Evolutionary conservation across 2,888 invertebrate species (phyloP).

Genomic region (Oscheius sp.): DNA sequence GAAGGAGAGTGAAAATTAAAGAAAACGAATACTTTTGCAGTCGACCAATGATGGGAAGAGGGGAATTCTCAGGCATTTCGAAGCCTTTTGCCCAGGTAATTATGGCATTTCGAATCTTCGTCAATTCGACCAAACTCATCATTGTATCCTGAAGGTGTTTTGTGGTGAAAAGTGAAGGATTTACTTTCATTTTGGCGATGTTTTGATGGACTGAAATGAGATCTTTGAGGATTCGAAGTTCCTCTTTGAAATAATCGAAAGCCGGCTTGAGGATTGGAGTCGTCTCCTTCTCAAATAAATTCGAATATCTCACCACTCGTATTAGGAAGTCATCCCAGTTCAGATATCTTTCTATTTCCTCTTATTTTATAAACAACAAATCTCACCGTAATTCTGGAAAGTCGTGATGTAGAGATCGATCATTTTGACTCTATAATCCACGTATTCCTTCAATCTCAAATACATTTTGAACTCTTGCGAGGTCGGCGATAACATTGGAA

Average conservation of each 20-base stretch:
- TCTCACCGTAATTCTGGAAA: conserved; percentile 5
- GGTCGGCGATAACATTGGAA: background rate
- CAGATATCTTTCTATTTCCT: background rate
- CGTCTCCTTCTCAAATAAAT: background rate
- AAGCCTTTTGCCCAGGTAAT: conserved; percentile 27
- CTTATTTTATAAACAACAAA: background rate
- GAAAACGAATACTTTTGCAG: conserved; percentile 1
- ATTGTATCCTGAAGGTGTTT: background rate
- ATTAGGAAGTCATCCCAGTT: conserved; percentile 11
- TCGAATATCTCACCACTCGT: background rate
- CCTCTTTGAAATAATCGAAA: conserved; percentile 11
- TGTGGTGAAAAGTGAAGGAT: background rate
- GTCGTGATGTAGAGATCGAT: conserved; percentile 8
- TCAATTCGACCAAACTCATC: conserved; percentile 17
- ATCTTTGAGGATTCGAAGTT: conserved; percentile 14
- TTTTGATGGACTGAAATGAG: conserved; percentile 12
- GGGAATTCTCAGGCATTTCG: background rate
- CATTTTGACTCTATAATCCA: conserved; percentile 13
- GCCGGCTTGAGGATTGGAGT: background rate
- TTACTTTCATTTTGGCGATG: conserved; percentile 6
- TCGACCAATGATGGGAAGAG: conserved; percentile 5
- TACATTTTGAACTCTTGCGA: background rate
- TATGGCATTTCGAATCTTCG: conserved; percentile 21
- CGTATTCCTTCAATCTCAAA: background rate
- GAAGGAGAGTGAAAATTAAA: background rate